Evolutionary conservation across 2,797 vertebrate species (phyloP).

Genomic region (Melanogrammus aeglefinus): DNA sequence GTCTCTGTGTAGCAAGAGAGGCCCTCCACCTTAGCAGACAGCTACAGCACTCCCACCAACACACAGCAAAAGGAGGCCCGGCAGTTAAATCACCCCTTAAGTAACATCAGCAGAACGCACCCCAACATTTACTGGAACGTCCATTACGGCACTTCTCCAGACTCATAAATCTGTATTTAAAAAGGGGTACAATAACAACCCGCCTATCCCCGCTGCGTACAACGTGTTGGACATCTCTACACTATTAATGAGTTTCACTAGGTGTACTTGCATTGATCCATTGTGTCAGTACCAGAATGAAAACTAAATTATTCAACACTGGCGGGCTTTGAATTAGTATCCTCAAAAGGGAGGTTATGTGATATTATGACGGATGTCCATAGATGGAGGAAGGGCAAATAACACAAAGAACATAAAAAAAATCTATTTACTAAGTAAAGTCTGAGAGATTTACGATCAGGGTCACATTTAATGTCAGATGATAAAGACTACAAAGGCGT

Average conservation of each 20-base stretch:
- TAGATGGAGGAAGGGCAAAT: neutral
- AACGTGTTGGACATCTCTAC: constrained; percentile 34
- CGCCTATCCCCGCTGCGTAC: constrained; percentile 10
- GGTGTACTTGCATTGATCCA: constrained; percentile 14
- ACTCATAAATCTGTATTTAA: constrained; percentile 50
- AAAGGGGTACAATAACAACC: constrained; percentile 23
- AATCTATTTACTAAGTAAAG: too few relatives aligned
- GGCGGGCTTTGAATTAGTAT: neutral
- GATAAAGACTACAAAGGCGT: neutral
- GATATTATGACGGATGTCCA: neutral
- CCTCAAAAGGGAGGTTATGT: neutral
- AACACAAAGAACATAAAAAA: neutral
- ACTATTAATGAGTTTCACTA: neutral
- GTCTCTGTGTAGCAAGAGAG: constrained; percentile 37
- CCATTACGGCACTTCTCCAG: constrained; percentile 17
- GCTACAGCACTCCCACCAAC: constrained; percentile 35
- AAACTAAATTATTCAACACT: constrained; percentile 1
- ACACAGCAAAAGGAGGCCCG: constrained; percentile 41
- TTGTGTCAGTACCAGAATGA: constrained; percentile 9
- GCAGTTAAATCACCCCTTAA: constrained; percentile 45
- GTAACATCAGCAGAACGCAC: constrained; percentile 28
- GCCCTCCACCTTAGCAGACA: constrained; percentile 57
- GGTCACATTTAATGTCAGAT: neutral
- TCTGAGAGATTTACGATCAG: neutral
- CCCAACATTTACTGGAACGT: constrained; percentile 21